Conservation (phyloP, 2,797 vertebrate species). For the Lithobates sylvaticus region DNA sequence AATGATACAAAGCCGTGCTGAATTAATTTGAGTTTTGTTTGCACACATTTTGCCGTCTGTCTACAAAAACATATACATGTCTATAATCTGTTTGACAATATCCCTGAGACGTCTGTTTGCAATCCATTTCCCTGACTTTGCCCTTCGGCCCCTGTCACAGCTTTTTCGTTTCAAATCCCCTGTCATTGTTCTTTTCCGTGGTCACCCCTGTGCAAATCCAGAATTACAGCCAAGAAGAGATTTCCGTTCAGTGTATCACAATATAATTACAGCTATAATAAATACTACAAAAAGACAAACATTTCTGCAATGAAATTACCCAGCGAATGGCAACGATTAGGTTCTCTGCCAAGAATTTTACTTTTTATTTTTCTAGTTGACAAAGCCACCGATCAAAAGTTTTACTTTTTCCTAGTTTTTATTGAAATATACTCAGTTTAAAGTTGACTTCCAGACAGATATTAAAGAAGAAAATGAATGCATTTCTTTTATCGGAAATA, state of each 20-base stretch:
- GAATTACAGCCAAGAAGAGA: conserved; percentile 32
- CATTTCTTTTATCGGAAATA: too few relatives aligned
- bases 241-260: conserved; percentile 27
- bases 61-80: conserved; percentile 45
- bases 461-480: too few relatives aligned
- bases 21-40: conserved; percentile 51
- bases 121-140: conserved; percentile 34
- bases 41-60: conserved; percentile 46
- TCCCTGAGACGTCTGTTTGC: conserved; percentile 37
- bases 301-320: neutral
- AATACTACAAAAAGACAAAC: conserved; percentile 37
- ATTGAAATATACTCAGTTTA: too few relatives aligned
- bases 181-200: conserved; percentile 50
- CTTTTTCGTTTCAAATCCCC: conserved; percentile 11
- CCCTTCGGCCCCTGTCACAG: conserved; percentile 49
- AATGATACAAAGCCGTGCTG: conserved; percentile 35
- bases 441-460: too few relatives aligned
- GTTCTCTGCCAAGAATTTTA: neutral
- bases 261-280: conserved; percentile 38
- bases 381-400: too few relatives aligned
- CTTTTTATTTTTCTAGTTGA: too few relatives aligned
- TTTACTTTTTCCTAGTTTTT: too few relatives aligned
- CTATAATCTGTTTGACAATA: conserved; percentile 61
- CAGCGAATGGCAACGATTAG: conserved; percentile 5
- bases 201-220: conserved; percentile 32